These are phyloP conservation scores for Amniataba percoides DNA, from an alignment of 2,797 vertebrate species.

Conservation along the genomic window DNA sequence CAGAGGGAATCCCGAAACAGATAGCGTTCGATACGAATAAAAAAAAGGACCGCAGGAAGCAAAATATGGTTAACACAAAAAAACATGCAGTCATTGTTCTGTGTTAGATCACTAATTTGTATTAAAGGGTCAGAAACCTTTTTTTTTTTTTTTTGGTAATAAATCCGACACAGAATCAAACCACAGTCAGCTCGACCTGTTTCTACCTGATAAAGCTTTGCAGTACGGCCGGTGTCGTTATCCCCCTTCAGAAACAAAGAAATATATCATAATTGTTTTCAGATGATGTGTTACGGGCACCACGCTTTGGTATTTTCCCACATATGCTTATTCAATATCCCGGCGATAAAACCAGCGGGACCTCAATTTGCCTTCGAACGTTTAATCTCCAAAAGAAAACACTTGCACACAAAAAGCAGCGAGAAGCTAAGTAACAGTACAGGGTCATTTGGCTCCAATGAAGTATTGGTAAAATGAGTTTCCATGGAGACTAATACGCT, in stretches of 20 bases:
- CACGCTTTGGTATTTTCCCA: conserved; percentile 43
- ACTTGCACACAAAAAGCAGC: conserved; percentile 75
- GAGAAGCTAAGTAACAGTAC: conserved; percentile 66
- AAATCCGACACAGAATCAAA: conserved; percentile 25
- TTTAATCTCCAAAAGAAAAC: conserved; percentile 75
- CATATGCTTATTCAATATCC: conserved; percentile 68
- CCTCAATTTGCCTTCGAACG: conserved; percentile 69
- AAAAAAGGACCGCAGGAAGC: conserved; percentile 16
- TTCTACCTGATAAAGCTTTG: conserved; percentile 42
- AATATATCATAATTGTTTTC: conserved; percentile 56
- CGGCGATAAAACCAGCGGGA: conserved; percentile 65
- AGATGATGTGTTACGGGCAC: conserved; percentile 40
- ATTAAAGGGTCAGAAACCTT: not conserved
- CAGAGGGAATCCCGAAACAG: conserved; percentile 58
- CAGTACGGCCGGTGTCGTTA: conserved; percentile 25
- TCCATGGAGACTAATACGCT: conserved; percentile 83
- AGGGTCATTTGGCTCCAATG: conserved; percentile 78
- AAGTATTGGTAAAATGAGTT: conserved; percentile 77
- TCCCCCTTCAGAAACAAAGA: conserved; percentile 36
- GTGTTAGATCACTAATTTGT: not conserved
- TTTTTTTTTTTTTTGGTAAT: too few relatives aligned
- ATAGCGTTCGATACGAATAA: conserved; percentile 4
- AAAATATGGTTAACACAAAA: conserved; percentile 18
- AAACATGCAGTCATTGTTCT: not conserved
- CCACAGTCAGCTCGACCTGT: conserved; percentile 13